A percentile compares a stretch with the other conserved stretches of the same genome.
phyloP scores from a whole-genome alignment of 2,113 vertebrate genomes.

The Bos javanicus region DNA sequence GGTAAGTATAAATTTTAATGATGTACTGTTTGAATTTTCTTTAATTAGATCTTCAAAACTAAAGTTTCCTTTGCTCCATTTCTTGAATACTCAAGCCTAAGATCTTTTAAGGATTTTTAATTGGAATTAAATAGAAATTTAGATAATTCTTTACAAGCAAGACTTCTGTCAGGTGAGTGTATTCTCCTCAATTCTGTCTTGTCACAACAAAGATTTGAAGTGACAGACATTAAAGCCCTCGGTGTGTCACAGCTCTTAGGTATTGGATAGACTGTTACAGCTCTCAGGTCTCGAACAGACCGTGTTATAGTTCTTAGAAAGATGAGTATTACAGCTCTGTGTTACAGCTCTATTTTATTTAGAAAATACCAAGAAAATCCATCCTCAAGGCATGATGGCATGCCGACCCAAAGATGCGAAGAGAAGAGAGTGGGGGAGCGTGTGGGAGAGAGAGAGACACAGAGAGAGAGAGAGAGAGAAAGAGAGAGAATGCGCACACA shows the following conservation, averaged over 20 bases:
- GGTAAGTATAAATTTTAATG: background rate
- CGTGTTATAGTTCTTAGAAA: background rate
- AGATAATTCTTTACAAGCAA: background rate
- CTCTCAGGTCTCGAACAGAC: background rate
- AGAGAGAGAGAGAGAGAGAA: background rate
- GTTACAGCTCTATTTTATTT: background rate
- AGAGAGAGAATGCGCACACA: accelerated
- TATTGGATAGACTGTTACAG: background rate
- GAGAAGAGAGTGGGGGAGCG: background rate
- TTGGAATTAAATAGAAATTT: background rate
- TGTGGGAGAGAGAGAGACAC: accelerated
- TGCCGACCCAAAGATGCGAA: accelerated
- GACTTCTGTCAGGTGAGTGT: background rate
- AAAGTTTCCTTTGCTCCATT: background rate
- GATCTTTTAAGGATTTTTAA: background rate
- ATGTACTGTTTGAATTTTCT: background rate
- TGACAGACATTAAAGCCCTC: background rate
- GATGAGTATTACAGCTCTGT: background rate
- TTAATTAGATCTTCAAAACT: conserved; percentile 2
- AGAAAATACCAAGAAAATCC: background rate
- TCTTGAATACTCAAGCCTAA: background rate
- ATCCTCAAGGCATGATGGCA: background rate
- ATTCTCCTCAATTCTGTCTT: background rate
- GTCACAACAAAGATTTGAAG: background rate
- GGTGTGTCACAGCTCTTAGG: accelerated